Conservation (phyloP, 2,113 vertebrate genomes). For the Upupa epops region DNA sequence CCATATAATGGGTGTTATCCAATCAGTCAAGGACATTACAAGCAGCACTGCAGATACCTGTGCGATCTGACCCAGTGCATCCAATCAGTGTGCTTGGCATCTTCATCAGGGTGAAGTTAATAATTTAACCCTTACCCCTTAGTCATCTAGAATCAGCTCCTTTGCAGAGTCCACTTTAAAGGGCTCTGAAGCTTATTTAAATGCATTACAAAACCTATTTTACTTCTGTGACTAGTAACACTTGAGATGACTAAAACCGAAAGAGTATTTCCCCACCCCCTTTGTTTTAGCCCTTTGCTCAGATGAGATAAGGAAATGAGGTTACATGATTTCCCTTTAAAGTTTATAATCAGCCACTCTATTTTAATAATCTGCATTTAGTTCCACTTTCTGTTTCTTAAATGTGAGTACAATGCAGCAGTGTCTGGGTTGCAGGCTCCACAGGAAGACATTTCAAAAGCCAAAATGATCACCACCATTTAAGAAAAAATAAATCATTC, state of each 20-base stretch:
- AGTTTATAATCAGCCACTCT: conserved; percentile 11
- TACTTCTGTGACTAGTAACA: neutral
- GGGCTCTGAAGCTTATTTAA: neutral
- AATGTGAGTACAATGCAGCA: neutral
- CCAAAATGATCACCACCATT: neutral
- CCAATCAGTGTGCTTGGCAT: neutral
- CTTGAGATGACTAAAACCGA: neutral
- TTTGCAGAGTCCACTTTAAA: neutral
- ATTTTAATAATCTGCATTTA: neutral
- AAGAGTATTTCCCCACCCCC: neutral
- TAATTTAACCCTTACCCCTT: neutral
- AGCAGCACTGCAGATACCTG: neutral
- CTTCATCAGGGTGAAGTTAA: neutral
- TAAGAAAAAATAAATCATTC: neutral
- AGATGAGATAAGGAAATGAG: conserved; percentile 13
- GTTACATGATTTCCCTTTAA: conserved; percentile 16
- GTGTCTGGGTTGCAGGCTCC: neutral
- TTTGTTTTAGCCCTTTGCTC: neutral
- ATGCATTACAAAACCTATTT: neutral
- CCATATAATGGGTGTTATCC: neutral
- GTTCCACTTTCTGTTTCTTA: conserved; percentile 36
- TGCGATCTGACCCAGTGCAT: neutral
- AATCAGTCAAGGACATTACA: neutral
- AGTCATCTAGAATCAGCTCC: neutral
- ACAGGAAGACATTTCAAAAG: neutral